Percentiles rank a stretch among this genome's conserved stretches.
phyloP scores from a whole-genome alignment of 2,888 invertebrate species.

The Sialis fuliginosa region DNA sequence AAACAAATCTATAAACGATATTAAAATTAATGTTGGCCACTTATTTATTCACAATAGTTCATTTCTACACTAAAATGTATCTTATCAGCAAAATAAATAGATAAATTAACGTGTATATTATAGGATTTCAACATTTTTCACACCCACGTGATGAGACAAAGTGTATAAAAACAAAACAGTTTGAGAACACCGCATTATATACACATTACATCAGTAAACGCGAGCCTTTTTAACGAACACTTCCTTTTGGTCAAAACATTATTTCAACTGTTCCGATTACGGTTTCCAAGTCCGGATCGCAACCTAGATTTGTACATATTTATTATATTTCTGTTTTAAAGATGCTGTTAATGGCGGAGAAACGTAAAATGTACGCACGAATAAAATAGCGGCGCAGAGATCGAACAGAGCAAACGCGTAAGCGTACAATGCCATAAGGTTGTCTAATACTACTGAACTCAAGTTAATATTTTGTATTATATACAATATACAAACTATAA shows the following conservation, averaged over 20 bases:
- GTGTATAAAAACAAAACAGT: slow-evolving; percentile 21
- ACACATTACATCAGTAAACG: slow-evolving; percentile 24
- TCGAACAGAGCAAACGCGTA: slow-evolving; percentile 21
- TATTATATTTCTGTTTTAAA: slow-evolving; percentile 3
- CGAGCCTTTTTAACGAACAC: slow-evolving; percentile 10
- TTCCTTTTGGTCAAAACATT: slow-evolving; percentile 2
- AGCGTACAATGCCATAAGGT: slow-evolving; percentile 15
- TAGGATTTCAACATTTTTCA: slow-evolving; percentile 1
- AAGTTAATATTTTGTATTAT: not conserved
- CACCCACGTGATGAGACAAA: slow-evolving; percentile 20
- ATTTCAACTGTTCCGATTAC: not conserved
- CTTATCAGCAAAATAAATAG: too few species aligned
- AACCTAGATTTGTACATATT: not conserved
- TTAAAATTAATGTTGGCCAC: not conserved
- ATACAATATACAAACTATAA: too few species aligned
- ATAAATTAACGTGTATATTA: too few species aligned
- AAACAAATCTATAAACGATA: not conserved
- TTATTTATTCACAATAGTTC: slow-evolving; percentile 1
- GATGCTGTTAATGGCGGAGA: slow-evolving; percentile 5
- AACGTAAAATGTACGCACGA: slow-evolving; percentile 4
- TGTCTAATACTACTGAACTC: slow-evolving; percentile 9
- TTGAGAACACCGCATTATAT: slow-evolving; percentile 21
- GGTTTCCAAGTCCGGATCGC: not conserved
- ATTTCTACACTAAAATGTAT: slow-evolving; percentile 1
- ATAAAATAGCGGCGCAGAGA: slow-evolving; percentile 11